Base-by-base conservation (phyloP, 2,888 invertebrate species). In the Phortica magna region DNA sequence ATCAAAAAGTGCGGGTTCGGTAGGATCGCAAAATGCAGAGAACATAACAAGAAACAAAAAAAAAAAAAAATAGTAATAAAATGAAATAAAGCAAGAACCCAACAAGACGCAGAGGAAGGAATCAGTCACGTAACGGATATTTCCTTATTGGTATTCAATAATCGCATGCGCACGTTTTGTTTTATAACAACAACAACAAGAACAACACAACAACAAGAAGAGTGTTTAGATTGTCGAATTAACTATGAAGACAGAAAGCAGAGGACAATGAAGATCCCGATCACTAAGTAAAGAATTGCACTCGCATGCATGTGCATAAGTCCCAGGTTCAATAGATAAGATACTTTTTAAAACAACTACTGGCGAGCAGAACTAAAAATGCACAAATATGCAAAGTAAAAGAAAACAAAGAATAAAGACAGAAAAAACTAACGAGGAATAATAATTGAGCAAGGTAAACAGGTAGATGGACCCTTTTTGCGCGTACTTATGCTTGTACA, bases 81-180 rank as follows among this genome's bases (percentile, higher is more conserved):
- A 17, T 19, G 19, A 10, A 9, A 61, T 61, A 61, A 10, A 61
- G 59, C 48, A 14, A 57, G 57, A 17, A 61, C 6, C 17, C 22
- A 31, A 31, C 31, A 31, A 61, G 22, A 61, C 10, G 48, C 48
- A 41, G 41, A 72, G 78, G 80, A 81, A 83, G 81, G 80, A 81
- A 89, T 90, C 88, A 89, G 90, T 90, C 90, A 90, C 90, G 90
- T 90, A 90, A 90, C 90, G 90, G 90, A 90, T 90, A 90, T 90
- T 90, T 90, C 89, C 89, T 88, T 86, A 90, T 90, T 90, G 89
- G 88, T 89, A 90, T 90, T 89, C 90, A 86, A 89, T 89, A 84
- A 89, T 85, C 89, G 89, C 84, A 85, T 87, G 87, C 84, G 79
- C 88, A 86, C 88, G 88, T 88, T 43, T 70, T 59, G 19, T 7